Conservation (phyloP, 2,888 invertebrate species). For the Nomada fucata region DNA sequence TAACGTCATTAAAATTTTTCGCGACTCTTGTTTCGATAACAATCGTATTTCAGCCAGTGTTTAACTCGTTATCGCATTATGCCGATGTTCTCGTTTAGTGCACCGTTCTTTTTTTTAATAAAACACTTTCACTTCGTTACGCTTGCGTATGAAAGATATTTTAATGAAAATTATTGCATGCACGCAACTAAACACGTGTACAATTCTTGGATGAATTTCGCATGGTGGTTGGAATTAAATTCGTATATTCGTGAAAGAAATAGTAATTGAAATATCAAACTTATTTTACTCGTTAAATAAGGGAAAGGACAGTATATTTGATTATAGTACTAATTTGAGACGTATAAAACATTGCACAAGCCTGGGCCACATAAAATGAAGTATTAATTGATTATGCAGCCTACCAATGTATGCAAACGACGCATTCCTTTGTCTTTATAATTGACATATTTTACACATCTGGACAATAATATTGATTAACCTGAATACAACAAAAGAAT, state of each 20-base stretch:
- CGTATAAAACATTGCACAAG: no score
- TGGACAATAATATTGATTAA: no score
- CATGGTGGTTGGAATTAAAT: not conserved
- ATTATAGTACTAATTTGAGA: no score
- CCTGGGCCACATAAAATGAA: no score
- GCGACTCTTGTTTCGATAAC: slow-evolving; percentile 20
- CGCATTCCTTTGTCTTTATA: no score
- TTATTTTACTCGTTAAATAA: no score
- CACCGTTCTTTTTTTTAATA: not conserved
- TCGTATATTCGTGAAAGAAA: not conserved
- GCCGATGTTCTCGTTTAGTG: slow-evolving; percentile 5
- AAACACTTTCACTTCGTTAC: not conserved
- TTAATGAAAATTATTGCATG: not conserved
- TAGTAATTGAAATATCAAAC: not conserved
- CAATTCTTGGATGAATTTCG: not conserved
- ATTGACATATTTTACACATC: no score
- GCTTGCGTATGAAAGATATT: not conserved
- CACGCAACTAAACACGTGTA: not conserved
- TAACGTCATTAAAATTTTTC: slow-evolving; percentile 58
- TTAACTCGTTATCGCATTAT: slow-evolving; percentile 33
- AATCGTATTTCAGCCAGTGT: slow-evolving; percentile 10
- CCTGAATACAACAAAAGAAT: no score
- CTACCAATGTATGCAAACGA: no score
- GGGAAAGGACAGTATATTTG: no score
- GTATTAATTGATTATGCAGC: no score